Conservation (phyloP, 2,113 vertebrate genomes). For the Pavo muticus region DNA sequence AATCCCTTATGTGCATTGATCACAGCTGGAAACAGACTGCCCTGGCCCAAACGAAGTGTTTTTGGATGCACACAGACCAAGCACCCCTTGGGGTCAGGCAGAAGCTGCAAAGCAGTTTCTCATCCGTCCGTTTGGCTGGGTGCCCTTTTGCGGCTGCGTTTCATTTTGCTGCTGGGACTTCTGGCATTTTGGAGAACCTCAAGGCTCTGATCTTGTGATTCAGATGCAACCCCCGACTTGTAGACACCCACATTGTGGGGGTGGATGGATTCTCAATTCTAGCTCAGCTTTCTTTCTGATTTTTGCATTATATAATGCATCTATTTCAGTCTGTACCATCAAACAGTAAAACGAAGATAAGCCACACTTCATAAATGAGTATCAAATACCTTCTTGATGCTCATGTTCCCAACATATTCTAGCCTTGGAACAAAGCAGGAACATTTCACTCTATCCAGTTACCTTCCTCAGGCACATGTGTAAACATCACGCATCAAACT, state of each 20-base stretch:
- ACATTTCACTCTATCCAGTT: not conserved
- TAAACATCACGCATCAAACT: not conserved
- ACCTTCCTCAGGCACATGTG: not conserved
- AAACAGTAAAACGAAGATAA: constrained; percentile 32
- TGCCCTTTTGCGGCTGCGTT: not conserved
- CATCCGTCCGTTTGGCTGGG: fast-evolving
- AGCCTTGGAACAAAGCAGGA: not conserved
- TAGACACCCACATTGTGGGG: constrained; percentile 55
- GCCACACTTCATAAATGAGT: not conserved
- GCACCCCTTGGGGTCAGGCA: not conserved
- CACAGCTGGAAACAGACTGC: not conserved
- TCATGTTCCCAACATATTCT: not conserved
- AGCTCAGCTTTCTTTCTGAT: constrained; percentile 24
- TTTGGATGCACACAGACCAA: not conserved
- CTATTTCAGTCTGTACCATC: constrained; percentile 56
- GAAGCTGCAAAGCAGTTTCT: not conserved
- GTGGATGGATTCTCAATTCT: constrained; percentile 53
- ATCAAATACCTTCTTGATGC: constrained; percentile 5
- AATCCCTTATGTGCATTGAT: not conserved
- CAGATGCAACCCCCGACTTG: constrained; percentile 4
- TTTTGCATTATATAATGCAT: constrained; percentile 40
- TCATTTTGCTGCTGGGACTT: constrained; percentile 11
- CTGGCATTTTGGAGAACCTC: constrained; percentile 7
- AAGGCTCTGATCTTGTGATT: constrained; percentile 36
- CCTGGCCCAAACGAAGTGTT: not conserved